These are phyloP conservation scores for Drosophila anceps DNA, from an alignment of 2,888 invertebrate species.

Conservation along the genomic window DNA sequence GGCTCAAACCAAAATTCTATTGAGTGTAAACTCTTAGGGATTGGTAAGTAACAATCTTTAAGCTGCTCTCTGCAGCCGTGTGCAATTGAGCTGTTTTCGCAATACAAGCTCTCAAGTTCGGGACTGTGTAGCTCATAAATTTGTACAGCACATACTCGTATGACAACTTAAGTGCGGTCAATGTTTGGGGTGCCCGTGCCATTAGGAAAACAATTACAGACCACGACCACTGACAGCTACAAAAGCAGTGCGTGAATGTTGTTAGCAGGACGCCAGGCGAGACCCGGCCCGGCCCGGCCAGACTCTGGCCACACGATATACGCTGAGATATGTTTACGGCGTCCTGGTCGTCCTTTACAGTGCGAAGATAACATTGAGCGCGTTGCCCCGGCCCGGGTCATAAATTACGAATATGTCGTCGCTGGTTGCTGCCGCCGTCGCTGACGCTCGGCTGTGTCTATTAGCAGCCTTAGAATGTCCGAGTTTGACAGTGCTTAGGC, in stretches of 20 bases:
- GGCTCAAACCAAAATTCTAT: not conserved
- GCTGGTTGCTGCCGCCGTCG: conserved; percentile 52
- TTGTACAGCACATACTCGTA: conserved; percentile 61
- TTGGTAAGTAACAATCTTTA: not conserved
- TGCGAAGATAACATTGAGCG: conserved; percentile 66
- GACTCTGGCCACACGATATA: conserved; percentile 10
- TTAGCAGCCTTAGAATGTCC: conserved; percentile 84
- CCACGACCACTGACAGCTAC: conserved; percentile 65
- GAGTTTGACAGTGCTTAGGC: conserved; percentile 74
- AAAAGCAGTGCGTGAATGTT: conserved; percentile 48
- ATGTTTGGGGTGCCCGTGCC: conserved; percentile 68
- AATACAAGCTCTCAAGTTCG: not conserved
- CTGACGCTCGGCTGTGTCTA: conserved; percentile 73
- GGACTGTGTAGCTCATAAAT: conserved; percentile 61
- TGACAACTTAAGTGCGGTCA: conserved; percentile 79
- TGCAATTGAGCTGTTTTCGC: conserved; percentile 22
- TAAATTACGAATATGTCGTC: conserved; percentile 80
- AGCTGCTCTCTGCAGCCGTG: not conserved
- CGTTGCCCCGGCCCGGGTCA: conserved; percentile 61
- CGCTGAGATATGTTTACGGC: conserved; percentile 28
- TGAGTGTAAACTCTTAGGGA: not conserved
- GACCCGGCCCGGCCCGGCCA: not conserved
- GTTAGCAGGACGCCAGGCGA: conserved; percentile 2
- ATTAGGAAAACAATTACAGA: conserved; percentile 79
- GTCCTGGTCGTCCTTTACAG: conserved; percentile 24